Conservation (phyloP, 1,140 invertebrate genomes). For the Zaprionus vittiger region DNA sequence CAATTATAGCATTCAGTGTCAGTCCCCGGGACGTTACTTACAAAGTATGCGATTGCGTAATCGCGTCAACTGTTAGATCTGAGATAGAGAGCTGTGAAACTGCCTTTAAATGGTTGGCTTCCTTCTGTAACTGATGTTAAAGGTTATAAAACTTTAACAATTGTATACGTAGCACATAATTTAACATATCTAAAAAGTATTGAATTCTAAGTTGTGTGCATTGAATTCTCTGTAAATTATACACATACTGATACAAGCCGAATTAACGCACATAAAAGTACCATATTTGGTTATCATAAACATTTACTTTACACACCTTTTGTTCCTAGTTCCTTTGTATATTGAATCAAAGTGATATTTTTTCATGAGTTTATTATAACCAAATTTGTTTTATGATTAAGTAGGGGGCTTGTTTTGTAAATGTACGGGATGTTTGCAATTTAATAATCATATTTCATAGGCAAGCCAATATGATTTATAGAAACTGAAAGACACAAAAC, state of each 20-base stretch:
- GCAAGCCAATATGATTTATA: not conserved
- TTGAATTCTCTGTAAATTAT: not conserved
- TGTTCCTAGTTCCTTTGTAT: not conserved
- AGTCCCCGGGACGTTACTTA: slow-evolving; percentile 71
- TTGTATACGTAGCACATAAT: slow-evolving; percentile 27
- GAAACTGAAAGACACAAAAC: not conserved
- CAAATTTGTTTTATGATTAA: not conserved
- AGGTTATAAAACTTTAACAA: slow-evolving; percentile 1
- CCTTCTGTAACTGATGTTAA: slow-evolving; percentile 6
- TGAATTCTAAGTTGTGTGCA: not conserved
- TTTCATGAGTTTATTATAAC: not conserved
- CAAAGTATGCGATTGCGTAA: slow-evolving; percentile 69
- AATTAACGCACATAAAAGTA: not conserved
- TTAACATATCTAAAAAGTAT: slow-evolving; percentile 12
- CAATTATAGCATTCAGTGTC: slow-evolving; percentile 71
- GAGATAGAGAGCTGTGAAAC: slow-evolving; percentile 32
- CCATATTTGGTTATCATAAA: not conserved
- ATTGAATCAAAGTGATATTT: not conserved
- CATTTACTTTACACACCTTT: not conserved
- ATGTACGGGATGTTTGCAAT: not conserved
- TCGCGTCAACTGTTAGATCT: slow-evolving; percentile 49
- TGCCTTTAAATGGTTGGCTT: slow-evolving; percentile 11
- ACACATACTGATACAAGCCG: not conserved
- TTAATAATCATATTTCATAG: not conserved
- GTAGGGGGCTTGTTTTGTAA: not conserved